A percentile compares a stretch with the other conserved stretches of the same genome.
These are phyloP conservation scores for Lysandra coridon DNA, from an alignment of 2,888 invertebrate species.

Conservation along the genomic window DNA sequence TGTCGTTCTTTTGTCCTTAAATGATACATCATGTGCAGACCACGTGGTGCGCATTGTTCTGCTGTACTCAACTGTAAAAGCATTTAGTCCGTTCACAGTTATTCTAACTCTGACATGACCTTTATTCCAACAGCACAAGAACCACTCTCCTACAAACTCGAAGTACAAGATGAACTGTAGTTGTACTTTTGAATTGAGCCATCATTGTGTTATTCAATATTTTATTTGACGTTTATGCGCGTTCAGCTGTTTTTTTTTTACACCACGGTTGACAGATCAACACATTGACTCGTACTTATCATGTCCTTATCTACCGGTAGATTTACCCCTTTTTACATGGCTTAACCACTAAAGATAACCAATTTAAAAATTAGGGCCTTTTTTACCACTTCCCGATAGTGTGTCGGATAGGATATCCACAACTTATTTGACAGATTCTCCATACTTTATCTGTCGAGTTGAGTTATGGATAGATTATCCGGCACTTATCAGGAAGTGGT, in stretches of 20 bases:
- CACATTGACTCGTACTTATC: not conserved
- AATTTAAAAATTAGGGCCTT: too few species aligned
- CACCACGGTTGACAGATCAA: not conserved
- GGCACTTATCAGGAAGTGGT: too few species aligned
- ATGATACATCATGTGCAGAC: constrained; percentile 14
- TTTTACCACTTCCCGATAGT: too few species aligned
- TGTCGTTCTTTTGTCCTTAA: constrained; percentile 11
- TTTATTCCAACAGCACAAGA: not conserved
- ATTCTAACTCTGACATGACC: not conserved
- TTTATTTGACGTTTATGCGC: not conserved
- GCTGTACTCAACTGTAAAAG: constrained; percentile 18
- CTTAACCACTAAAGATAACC: not conserved
- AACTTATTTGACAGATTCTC: too few species aligned
- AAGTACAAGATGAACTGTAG: not conserved
- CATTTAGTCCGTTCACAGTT: not conserved
- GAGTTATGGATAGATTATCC: too few species aligned
- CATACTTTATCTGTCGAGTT: too few species aligned
- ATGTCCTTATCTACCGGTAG: not conserved
- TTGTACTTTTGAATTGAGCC: not conserved
- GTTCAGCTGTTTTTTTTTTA: not conserved
- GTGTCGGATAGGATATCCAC: too few species aligned
- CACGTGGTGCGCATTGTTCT: constrained; percentile 25
- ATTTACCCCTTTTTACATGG: not conserved
- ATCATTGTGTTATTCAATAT: not conserved
- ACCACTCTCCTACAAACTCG: not conserved